Evolutionary conservation across 2,113 vertebrate species (phyloP), one percentile per base, ranked within the genome.

Genomic region (Elaphurus davidianus): DNA sequence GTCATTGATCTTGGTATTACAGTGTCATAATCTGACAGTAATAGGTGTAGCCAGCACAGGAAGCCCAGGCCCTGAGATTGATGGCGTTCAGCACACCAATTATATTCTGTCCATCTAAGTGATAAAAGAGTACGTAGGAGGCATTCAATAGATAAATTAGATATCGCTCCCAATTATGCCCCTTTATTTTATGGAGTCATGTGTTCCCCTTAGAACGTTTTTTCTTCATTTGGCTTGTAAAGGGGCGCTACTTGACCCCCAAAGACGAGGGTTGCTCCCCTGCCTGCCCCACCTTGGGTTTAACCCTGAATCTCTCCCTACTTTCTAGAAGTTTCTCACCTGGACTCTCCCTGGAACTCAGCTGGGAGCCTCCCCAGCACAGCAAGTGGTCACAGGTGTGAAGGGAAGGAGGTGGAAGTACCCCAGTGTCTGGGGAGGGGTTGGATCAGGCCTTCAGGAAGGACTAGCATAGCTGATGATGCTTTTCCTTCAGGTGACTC

Each of bases 11-110:
- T 99, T 99, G 99, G 99, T 99, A 99, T 99, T 98, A 98, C 96
- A 98, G 99, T 99, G 99, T 99, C 99, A 99, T 99, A 99, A 99
- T 99, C 95, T 98, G 99, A 99, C 99, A 99, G 99, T 99, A 99
- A 99, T 99, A 98, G 99, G 98, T 98, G 98, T 98, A 98, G 98
- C 98, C 98, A 94, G 98, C 96, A 79, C 98, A 96, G 98, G 98
- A 99, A 99, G 98, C 98, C 98, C 98, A 97, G 98, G 99, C 98
- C 98, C 94, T 0, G 97, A 98, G 99, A 99, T 99, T 98, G 99
- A 99, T 99, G 99, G 98, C 98, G 97, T 99, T 99, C 99, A 97
- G 98, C 97, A 89, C 97, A 98, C 99, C 99, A 99, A 99, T 99
- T 99, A 99, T 99, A 98, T 97, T 97, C 99, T 98, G 99, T 99